Conservation (phyloP, 2,888 invertebrate genomes). For the Drosophila maculinotata region DNA sequence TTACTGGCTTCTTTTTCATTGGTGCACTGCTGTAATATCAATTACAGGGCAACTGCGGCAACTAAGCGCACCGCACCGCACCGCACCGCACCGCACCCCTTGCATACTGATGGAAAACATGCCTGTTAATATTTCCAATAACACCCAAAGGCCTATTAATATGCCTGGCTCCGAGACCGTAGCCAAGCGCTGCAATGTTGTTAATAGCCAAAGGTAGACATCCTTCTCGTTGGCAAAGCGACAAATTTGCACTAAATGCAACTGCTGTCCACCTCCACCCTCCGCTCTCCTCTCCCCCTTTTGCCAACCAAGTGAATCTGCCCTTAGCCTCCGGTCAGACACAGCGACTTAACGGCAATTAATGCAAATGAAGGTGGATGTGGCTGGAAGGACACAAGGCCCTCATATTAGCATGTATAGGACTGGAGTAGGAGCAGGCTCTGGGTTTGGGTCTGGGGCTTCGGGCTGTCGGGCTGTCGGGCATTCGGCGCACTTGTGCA, state of each 20-base stretch:
- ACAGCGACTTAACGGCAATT: conserved; percentile 73
- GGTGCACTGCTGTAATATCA: conserved; percentile 57
- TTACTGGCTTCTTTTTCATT: too few relatives aligned
- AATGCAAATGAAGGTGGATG: conserved; percentile 77
- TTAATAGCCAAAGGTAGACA: conserved; percentile 62
- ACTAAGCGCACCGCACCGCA: conserved; percentile 6
- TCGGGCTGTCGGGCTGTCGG: conserved; percentile 10
- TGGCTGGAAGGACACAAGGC: conserved; percentile 10
- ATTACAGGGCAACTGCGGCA: conserved; percentile 49
- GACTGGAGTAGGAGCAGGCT: too few relatives aligned
- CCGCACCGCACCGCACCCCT: conserved; percentile 5
- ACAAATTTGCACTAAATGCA: conserved; percentile 72
- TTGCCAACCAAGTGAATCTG: neutral
- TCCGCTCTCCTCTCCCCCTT: neutral
- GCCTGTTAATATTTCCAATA: conserved; percentile 75
- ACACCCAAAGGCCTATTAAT: conserved; percentile 65
- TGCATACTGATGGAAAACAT: conserved; percentile 39
- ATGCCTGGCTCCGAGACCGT: conserved; percentile 28
- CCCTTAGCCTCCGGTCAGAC: conserved; percentile 30
- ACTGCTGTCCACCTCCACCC: conserved; percentile 28
- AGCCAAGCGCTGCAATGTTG: conserved; percentile 46
- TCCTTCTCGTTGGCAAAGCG: conserved; percentile 45
- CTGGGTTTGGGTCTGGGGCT: too few relatives aligned
- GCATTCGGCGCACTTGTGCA: conserved; percentile 73
- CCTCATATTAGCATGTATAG: too few relatives aligned